Conservation (phyloP, 2,113 vertebrate species). For the Xenopus laevis region DNA sequence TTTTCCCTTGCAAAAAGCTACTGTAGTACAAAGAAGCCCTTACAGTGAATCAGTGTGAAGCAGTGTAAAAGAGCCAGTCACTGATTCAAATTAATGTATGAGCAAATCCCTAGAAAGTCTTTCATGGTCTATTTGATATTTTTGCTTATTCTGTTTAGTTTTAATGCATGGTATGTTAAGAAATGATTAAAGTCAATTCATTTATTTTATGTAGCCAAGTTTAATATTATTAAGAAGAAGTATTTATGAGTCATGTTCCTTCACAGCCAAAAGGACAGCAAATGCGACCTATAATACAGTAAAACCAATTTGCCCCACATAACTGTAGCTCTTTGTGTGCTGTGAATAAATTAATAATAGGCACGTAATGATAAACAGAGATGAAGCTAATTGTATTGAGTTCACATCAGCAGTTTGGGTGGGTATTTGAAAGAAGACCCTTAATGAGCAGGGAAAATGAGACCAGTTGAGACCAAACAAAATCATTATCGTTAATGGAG, state of each 20-base stretch:
- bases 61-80: background rate
- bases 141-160: background rate
- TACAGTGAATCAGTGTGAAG: background rate
- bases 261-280: background rate
- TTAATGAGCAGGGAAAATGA: constrained; percentile 43
- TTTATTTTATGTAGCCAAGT: background rate
- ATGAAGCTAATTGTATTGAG: constrained; percentile 35
- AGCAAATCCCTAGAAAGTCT: background rate
- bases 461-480: constrained; percentile 43
- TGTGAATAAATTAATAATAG: constrained; percentile 16
- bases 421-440: constrained; percentile 26
- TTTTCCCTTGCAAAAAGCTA: background rate
- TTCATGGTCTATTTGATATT: background rate
- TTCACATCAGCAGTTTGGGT: constrained; percentile 37
- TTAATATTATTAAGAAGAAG: background rate
- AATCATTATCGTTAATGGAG: constrained; percentile 45
- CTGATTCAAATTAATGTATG: background rate
- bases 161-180: background rate
- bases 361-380: constrained; percentile 36
- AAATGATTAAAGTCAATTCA: background rate
- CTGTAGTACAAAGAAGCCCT: background rate
- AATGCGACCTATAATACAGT: background rate
- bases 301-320: background rate
- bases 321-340: background rate
- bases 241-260: background rate